These are phyloP conservation scores for Phymastichus coffea DNA, from an alignment of 1,140 invertebrate species.

Conservation along the genomic window DNA sequence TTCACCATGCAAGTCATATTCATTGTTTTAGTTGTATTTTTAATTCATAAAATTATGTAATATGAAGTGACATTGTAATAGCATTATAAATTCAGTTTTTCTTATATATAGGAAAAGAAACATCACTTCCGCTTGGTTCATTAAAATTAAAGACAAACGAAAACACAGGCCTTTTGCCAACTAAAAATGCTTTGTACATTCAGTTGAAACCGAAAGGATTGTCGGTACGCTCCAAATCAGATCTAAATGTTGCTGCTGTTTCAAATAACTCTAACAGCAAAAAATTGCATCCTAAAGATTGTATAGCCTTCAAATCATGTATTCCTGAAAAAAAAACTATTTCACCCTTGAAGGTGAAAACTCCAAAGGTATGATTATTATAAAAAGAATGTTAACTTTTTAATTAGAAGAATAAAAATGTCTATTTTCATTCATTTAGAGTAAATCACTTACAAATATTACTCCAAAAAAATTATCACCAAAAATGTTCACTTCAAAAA, in stretches of 20 bases:
- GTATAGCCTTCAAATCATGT: constrained; percentile 8
- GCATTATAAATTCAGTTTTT: background rate
- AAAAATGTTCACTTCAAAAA: constrained; percentile 20
- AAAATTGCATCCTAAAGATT: constrained; percentile 19
- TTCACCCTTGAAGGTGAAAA: constrained; percentile 10
- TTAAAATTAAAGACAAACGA: constrained; percentile 21
- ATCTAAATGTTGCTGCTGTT: constrained; percentile 31
- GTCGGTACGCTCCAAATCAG: constrained; percentile 38
- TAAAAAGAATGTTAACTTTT: too few relatives aligned
- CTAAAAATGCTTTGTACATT: constrained; percentile 14
- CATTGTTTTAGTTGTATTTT: too few relatives aligned
- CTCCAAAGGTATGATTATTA: constrained; percentile 34
- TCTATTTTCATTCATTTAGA: constrained; percentile 6
- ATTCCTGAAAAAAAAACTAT: constrained; percentile 24
- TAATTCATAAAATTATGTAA: too few relatives aligned
- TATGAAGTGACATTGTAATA: too few relatives aligned
- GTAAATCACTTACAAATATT: constrained; percentile 3
- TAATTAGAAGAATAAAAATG: background rate
- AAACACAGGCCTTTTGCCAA: background rate
- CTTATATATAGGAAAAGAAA: constrained; percentile 19
- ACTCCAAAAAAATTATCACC: constrained; percentile 18
- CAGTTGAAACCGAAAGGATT: constrained; percentile 36
- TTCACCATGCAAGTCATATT: too few relatives aligned
- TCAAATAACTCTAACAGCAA: constrained; percentile 5
- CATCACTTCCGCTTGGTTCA: background rate